Conservation (phyloP, 2,113 vertebrate species). For the Meriones unguiculatus region DNA sequence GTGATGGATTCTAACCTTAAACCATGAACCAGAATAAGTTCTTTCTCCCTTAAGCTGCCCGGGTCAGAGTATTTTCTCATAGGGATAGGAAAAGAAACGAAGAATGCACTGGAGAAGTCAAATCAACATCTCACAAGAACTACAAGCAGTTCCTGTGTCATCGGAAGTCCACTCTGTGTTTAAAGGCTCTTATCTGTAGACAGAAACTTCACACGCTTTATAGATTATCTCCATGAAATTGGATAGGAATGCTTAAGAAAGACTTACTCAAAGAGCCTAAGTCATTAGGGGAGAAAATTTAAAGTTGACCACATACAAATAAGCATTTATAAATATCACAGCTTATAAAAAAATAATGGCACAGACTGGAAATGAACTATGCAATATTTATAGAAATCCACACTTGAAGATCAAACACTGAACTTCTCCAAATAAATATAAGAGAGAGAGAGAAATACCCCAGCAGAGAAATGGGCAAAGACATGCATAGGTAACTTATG, state of each 20-base stretch:
- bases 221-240: neutral
- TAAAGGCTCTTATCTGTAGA: neutral
- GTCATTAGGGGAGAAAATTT: neutral
- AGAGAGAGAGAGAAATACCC: neutral
- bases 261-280: neutral
- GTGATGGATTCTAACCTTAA: neutral
- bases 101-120: neutral
- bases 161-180: neutral
- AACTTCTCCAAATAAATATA: neutral
- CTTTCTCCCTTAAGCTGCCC: neutral
- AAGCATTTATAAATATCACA: slow-evolving; percentile 14
- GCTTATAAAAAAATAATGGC: neutral
- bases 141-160: neutral
- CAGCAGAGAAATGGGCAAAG: neutral
- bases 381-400: neutral
- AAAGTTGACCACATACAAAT: neutral
- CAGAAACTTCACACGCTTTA: neutral
- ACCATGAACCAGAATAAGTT: neutral
- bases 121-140: neutral
- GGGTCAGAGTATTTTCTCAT: neutral
- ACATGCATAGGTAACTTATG: neutral
- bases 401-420: neutral
- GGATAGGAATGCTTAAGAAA: neutral
- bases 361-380: neutral
- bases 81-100: neutral